phyloP scores from a whole-genome alignment of 2,113 vertebrate genomes.

The Thalassoma bifasciatum region DNA sequence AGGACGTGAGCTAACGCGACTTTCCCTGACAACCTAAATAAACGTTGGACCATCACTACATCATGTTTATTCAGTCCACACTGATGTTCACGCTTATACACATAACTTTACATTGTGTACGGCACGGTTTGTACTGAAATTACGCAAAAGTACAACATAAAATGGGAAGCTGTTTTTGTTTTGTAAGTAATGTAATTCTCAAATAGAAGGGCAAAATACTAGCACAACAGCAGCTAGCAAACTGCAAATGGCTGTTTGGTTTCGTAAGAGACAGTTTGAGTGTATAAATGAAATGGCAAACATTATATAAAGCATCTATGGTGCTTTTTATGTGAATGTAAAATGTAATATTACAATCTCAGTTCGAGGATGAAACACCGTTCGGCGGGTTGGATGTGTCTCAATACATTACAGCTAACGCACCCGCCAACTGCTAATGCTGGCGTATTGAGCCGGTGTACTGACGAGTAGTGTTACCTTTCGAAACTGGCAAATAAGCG shows the following conservation, averaged over 20 bases:
- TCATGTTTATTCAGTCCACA: slow-evolving; percentile 1
- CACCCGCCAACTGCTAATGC: slow-evolving; percentile 56
- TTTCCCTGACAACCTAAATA: slow-evolving; percentile 60
- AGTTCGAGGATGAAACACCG: neutral
- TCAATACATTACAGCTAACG: slow-evolving; percentile 29
- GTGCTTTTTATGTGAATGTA: neutral
- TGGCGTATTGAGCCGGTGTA: slow-evolving; percentile 45
- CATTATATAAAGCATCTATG: neutral
- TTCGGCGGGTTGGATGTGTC: neutral
- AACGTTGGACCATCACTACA: slow-evolving; percentile 19
- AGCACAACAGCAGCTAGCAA: slow-evolving; percentile 42
- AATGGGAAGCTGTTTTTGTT: neutral
- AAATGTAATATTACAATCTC: neutral
- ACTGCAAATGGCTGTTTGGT: neutral
- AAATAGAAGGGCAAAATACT: slow-evolving; percentile 13
- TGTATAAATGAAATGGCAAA: neutral
- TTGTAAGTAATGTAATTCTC: neutral
- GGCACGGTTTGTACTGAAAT: neutral
- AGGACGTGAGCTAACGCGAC: slow-evolving; percentile 33
- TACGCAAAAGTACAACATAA: neutral
- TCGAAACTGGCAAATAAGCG: too few relatives aligned
- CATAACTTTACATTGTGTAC: rapidly evolving
- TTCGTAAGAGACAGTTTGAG: neutral
- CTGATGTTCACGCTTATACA: neutral
- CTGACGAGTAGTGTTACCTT: too few relatives aligned